Evolutionary conservation across 1,140 invertebrate species (phyloP), one percentile per base, ranked within the genome.

Genomic region (Brachionus koreanus): DNA sequence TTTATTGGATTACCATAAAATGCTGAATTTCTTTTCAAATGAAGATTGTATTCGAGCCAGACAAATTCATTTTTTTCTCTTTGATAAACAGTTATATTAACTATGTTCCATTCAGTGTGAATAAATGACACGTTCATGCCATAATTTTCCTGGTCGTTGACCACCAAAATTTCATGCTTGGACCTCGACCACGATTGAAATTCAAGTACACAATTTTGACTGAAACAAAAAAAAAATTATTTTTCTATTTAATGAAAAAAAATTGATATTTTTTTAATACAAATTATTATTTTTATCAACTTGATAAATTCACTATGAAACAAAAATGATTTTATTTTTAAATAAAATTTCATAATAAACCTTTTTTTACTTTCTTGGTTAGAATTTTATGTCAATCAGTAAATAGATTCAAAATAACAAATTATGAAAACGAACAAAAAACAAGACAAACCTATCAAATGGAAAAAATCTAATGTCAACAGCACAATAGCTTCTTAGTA

Each of bases 61-160:
- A 82, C 37, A 82, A 42, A 82, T 9, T 65, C 57, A 35, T 82
- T 82, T 43, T 52, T 33, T 52, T 65, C 57, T 1, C 33, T 25
- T 33, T 16, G 13, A 23, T 33, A 7, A 19, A 82, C 79, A 10
- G 79, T 43, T 3, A 82, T 67, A 12, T 82, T 67, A 1, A 65
- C 29, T 16, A 82, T n/a, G 35, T 82, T 65, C 79, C 79, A 82
- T 67, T 82, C 79, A 12, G 79, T 82, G 19, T 65, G 61, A 67
- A 82, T 82, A 52, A 65, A 82, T 29, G 57, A 10, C 9, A 42
- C 5, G 35, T 67, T 67, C 25, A 82, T 39, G 9, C 25, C 63
- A 16, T 37, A 37, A 37, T 69, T 82, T 65, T 82, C 57, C 6
- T 67, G 46, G 37, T 79, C 49, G 43, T 67, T 29, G 4, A 39